Base-by-base conservation (phyloP, 2,113 vertebrate species). In the Hoplias malabaricus region DNA sequence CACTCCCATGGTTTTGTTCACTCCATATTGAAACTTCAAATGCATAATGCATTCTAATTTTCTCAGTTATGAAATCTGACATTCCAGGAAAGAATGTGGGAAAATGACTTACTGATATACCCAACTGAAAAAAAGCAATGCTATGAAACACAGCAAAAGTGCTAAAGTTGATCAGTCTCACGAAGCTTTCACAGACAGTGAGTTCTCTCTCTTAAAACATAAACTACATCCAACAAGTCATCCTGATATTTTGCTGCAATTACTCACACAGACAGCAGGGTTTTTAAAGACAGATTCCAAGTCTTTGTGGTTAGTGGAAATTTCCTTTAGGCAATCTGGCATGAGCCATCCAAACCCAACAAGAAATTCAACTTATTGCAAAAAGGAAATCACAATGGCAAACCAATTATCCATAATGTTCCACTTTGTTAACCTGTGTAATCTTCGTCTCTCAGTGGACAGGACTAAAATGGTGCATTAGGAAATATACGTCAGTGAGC, bases 401-500 rank as follows among this genome's bases (percentile, higher is more conserved):
- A 56, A 68, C 16, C 13, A 33, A 56, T 76, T 36, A 53, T 61
- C 3, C 25, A 10, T 62, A 36, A 4, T 38, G n/a, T 40, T 59
- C 53, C 61, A 73, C 19, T 61, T 53, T 40, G 14, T 59, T 50
- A 77, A 29, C 31, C 38, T 23, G 36, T 23, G 6, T 1, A 36
- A 23, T 38, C n/a, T 12, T 56, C n/a, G 34, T 50, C 29, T 71
- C 57, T 76, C 42, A 36, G 66, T 27, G 36, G 42, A 54, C 29
- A 16, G 21, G 11, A 5, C 38, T 13, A 36, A 42, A 73, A 61
- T 36, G 19, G 27, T 66, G 61, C 53, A 80, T 68, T 62, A 46
- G n/a, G 59, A 43, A 27, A 66, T 76, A 16, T 42, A 68, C 40
- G 75, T 54, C 75, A 74, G 40, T 74, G 63, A 73, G 75, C 40